Base-by-base conservation (phyloP, 1,140 invertebrate genomes). In the Uloborus diversus region DNA sequence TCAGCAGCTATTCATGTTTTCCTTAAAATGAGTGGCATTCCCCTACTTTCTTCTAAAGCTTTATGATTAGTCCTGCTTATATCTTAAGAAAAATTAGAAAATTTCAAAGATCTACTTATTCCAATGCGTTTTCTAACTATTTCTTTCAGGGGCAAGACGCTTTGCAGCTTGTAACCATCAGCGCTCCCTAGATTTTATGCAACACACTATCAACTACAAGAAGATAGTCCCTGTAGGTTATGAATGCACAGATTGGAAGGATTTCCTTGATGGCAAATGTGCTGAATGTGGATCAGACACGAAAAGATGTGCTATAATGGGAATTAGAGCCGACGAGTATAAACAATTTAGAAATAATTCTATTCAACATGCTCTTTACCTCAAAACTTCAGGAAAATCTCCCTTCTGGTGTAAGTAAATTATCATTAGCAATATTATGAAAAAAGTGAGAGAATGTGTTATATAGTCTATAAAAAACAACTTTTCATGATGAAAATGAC, bases 151-250 rank as follows among this genome's bases (percentile, higher is more conserved):
- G 0, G 92, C 92, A n/a, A 87, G 92, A 68, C 92, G 93, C 37
- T 86, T 94, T 1, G 91, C 94, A 0, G 93, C 92, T 20, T 96
- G 94, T 85, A 95, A 94, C 85, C 94, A 96, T 84, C 91, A 94
- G 4, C 88, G 94, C 83, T 92, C 94, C n/a, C 93, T 94, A 79
- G 93, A 93, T 85, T 90, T 95, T 20, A 94, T 94, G 84, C 94
- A 94, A 85, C 94, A 95, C 84, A 91, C 94, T 4, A 56, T 75
- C 20, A 81, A 53, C 23, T 53, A 49, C 20, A 17, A 20, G 3
- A 66, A 47, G 23, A 25, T 80, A 56, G 28, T 51, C 11, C 68
- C 75, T n/a, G 79, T 81, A 0, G 83, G 53, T 11, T 83, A 79
- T 69, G 64, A 80, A 33, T 85, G 84, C 51, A 20, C 75, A 4